Evolutionary conservation across 2,888 invertebrate genomes (phyloP).

Genomic region (Pemphredon lugubris): DNA sequence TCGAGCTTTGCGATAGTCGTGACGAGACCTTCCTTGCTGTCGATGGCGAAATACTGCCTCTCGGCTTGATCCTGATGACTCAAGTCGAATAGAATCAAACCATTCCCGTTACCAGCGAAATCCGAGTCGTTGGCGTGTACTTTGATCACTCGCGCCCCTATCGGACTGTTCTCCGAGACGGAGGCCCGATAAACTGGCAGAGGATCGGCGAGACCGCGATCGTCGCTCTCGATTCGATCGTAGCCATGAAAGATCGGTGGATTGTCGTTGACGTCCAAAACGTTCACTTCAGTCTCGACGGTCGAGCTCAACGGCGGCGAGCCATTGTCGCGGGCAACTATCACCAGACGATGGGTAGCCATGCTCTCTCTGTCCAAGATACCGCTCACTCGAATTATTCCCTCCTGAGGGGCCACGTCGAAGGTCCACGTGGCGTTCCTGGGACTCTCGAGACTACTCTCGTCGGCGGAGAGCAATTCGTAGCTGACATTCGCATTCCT

Average conservation of each 20-base stretch:
- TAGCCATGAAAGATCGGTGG: conserved; percentile 90
- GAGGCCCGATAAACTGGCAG: conserved; percentile 90
- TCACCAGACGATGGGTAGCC: conserved; percentile 87
- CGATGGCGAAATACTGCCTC: conserved; percentile 87
- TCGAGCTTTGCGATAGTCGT: conserved; percentile 89
- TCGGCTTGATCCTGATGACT: conserved; percentile 83
- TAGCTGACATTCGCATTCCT: conserved; percentile 91
- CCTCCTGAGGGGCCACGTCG: conserved; percentile 86
- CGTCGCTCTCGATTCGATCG: conserved; percentile 84
- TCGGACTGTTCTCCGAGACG: conserved; percentile 88
- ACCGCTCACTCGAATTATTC: conserved; percentile 88
- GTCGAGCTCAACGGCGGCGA: conserved; percentile 85
- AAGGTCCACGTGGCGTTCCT: conserved; percentile 83
- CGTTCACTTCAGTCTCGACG: conserved; percentile 90
- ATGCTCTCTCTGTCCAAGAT: conserved; percentile 89
- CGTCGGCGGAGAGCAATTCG: conserved; percentile 82
- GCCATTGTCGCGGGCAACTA: conserved; percentile 89
- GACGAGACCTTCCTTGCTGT: conserved; percentile 92
- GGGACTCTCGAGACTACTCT: conserved; percentile 68
- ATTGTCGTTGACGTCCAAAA: conserved; percentile 93
- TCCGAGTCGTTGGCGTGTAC: conserved; percentile 93
- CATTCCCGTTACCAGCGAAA: conserved; percentile 93
- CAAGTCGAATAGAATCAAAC: conserved; percentile 89
- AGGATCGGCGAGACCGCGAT: conserved; percentile 66
- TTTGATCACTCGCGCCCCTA: conserved; percentile 88